Evolutionary conservation across 1,140 invertebrate species (phyloP).

Genomic region (Asbolus verrucosus): DNA sequence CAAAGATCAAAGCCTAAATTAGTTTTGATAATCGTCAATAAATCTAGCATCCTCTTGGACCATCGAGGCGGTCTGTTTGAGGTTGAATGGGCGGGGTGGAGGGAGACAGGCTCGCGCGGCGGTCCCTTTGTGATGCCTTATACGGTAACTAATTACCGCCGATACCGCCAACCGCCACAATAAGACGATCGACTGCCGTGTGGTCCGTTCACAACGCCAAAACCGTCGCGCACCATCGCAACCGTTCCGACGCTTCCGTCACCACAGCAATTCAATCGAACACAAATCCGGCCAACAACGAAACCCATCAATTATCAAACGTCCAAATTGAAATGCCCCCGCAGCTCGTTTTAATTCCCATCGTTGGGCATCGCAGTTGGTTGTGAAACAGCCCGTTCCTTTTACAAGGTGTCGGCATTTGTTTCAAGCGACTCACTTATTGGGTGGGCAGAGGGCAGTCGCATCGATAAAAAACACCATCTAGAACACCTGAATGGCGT

Average conservation of each 20-base stretch:
- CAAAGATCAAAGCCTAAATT: slow-evolving; percentile 60
- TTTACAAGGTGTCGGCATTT: slow-evolving; percentile 56
- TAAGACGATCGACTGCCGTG: slow-evolving; percentile 48
- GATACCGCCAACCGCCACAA: slow-evolving; percentile 59
- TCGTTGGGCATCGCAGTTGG: too few species aligned
- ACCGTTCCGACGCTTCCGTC: too few species aligned
- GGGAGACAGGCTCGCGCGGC: slow-evolving; percentile 61
- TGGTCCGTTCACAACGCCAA: slow-evolving; percentile 40
- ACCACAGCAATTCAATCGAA: too few species aligned
- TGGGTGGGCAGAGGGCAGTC: slow-evolving; percentile 61
- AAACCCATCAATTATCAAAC: too few species aligned
- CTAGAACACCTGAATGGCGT: slow-evolving; percentile 62
- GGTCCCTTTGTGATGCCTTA: slow-evolving; percentile 65
- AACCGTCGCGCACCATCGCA: neutral
- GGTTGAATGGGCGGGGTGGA: slow-evolving; percentile 30
- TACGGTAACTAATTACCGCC: slow-evolving; percentile 65
- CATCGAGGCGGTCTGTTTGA: slow-evolving; percentile 55
- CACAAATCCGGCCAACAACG: too few species aligned
- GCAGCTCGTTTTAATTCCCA: too few species aligned
- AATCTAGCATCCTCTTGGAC: slow-evolving; percentile 40
- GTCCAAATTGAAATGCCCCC: too few species aligned
- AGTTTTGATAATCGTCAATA: slow-evolving; percentile 62
- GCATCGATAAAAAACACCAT: slow-evolving; percentile 60
- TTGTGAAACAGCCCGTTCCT: slow-evolving; percentile 50
- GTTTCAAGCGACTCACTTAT: slow-evolving; percentile 56